phyloP scores from a whole-genome alignment of 2,113 vertebrate genomes.

The Tonatia bakeri region DNA sequence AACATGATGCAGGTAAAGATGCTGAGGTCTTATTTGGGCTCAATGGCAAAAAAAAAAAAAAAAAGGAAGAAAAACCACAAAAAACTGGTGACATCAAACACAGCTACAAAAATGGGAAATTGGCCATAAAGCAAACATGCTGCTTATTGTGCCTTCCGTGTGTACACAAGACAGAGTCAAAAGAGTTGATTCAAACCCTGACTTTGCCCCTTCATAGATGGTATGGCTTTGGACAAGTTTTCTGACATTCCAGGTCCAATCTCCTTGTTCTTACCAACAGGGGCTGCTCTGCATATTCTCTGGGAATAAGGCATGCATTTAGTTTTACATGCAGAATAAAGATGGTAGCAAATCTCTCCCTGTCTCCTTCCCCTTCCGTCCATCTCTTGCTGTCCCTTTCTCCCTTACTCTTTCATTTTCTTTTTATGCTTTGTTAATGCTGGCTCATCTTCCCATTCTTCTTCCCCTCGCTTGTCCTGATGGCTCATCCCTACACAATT shows the following conservation, averaged over 20 bases:
- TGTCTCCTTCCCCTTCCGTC: not conserved
- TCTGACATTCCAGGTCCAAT: not conserved
- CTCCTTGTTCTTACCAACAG: not conserved
- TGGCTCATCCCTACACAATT: not conserved
- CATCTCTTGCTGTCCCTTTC: not conserved
- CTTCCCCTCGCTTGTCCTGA: not conserved
- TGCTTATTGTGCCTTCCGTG: not conserved
- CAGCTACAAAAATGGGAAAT: not conserved
- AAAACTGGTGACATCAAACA: not conserved
- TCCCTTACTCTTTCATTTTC: not conserved
- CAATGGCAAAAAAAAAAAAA: too few relatives aligned
- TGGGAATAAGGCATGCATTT: not conserved
- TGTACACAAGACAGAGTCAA: not conserved
- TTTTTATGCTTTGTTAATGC: not conserved
- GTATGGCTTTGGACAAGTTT: not conserved
- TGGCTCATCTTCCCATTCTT: not conserved
- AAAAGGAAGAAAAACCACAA: not conserved
- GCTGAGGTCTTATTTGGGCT: not conserved
- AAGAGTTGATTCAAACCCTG: not conserved
- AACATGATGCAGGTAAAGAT: not conserved
- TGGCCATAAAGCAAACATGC: not conserved
- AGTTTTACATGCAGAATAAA: not conserved
- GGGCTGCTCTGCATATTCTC: not conserved
- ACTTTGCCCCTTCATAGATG: not conserved
- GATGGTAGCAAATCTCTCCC: rapidly evolving